Evolutionary conservation across 2,797 vertebrate genomes (phyloP).

Genomic region (Buphagus erythrorhynchus): DNA sequence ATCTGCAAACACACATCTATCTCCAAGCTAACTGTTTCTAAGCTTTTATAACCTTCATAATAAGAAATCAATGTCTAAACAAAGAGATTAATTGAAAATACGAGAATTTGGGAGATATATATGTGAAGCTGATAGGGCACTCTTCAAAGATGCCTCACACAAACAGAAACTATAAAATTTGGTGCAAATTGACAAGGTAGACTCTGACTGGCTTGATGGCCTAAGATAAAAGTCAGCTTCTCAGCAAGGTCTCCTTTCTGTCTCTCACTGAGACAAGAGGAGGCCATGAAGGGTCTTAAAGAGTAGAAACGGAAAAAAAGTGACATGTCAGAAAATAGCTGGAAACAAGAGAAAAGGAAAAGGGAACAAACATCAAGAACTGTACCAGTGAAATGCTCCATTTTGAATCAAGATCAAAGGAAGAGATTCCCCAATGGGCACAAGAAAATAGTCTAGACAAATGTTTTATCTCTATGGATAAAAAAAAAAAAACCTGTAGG

Average conservation of each 20-base stretch:
- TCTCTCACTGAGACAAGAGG: background rate
- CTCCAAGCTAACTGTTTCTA: background rate
- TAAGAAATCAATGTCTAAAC: background rate
- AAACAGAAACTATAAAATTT: background rate
- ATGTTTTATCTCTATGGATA: background rate
- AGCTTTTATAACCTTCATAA: background rate
- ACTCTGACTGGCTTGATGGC: background rate
- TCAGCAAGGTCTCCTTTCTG: background rate
- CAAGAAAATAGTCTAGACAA: background rate
- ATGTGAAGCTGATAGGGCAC: background rate
- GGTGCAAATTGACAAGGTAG: background rate
- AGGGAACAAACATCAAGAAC: background rate
- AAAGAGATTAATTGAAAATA: background rate
- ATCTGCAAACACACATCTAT: background rate
- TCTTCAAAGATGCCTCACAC: background rate
- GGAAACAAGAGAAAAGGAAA: background rate
- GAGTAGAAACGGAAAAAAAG: background rate
- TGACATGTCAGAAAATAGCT: background rate
- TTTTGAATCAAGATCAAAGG: background rate
- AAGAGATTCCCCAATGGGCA: background rate
- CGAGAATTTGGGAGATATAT: background rate
- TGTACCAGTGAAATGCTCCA: background rate
- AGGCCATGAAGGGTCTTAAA: background rate
- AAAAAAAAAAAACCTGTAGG: background rate
- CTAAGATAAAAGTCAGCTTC: background rate